These are phyloP conservation scores for Actinia tenebrosa DNA, from an alignment of 64 coral and sea anemone species.

Conservation along the genomic window DNA sequence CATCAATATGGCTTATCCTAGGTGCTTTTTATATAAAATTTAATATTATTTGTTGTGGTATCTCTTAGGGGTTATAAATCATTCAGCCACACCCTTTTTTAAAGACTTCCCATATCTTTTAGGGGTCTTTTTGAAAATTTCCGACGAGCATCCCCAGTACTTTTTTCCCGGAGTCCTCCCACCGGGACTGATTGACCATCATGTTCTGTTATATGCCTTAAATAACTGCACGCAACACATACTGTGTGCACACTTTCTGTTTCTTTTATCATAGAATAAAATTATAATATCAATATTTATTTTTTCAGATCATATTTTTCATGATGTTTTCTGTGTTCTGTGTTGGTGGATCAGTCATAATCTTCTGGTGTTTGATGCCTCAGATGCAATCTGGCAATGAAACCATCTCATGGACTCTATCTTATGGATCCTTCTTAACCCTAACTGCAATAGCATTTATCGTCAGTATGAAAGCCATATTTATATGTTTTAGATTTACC, in stretches of 20 bases:
- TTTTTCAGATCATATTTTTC: constrained; percentile 40
- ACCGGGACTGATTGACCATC: too few species aligned
- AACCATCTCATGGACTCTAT: constrained; percentile 44
- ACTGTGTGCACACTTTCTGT: not conserved
- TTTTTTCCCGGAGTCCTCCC: too few species aligned
- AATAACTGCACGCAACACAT: too few species aligned
- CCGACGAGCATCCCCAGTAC: too few species aligned
- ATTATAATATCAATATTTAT: not conserved
- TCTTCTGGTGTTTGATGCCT: constrained; percentile 50
- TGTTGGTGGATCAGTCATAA: constrained; percentile 28
- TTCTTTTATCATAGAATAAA: constrained; percentile 19
- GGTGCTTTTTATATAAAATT: too few species aligned
- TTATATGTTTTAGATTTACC: constrained; percentile 39
- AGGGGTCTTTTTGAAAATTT: too few species aligned
- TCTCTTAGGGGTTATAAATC: too few species aligned
- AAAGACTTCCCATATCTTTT: too few species aligned
- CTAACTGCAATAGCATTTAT: constrained; percentile 43
- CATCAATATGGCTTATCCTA: too few species aligned
- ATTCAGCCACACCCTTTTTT: too few species aligned
- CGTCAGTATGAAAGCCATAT: constrained; percentile 54
- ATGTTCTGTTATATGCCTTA: too few species aligned
- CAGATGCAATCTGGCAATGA: constrained; percentile 15
- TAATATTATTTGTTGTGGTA: too few species aligned
- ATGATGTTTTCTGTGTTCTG: constrained; percentile 42
- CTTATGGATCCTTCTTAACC: constrained; percentile 49